A percentile compares a stretch with the other conserved stretches of the same genome.
phyloP scores from a whole-genome alignment of 2,113 vertebrate species.

The Neogale vison region DNA sequence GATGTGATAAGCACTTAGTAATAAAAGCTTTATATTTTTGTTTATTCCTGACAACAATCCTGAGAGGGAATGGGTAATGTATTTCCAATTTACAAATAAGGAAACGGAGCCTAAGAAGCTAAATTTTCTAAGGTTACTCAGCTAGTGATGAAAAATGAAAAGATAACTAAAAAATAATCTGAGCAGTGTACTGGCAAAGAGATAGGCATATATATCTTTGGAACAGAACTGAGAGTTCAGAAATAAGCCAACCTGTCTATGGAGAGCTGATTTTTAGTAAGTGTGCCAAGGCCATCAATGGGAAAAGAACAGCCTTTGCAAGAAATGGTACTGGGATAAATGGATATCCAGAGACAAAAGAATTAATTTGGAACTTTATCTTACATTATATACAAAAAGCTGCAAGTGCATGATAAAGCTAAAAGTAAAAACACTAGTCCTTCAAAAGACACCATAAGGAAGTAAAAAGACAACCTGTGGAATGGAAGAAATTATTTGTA shows the following conservation, averaged over 20 bases:
- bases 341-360: not conserved
- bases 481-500: not conserved
- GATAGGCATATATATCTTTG: not conserved
- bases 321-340: not conserved
- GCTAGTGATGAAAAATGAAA: not conserved
- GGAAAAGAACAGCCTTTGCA: not conserved
- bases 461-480: not conserved
- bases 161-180: not conserved
- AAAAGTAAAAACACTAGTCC: not conserved
- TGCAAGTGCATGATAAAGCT: not conserved
- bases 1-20: not conserved
- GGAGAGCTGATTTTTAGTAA: not conserved
- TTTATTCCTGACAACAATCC: not conserved
- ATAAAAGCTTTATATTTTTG: not conserved
- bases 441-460: not conserved
- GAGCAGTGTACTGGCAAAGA: not conserved
- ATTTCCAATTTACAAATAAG: not conserved
- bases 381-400: not conserved
- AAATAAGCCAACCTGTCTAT: not conserved
- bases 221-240: not conserved
- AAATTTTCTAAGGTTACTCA: not conserved
- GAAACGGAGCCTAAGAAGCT: not conserved
- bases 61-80: not conserved
- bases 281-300: not conserved
- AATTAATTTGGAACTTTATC: not conserved